These are phyloP conservation scores for Charanyca ferruginea DNA, from an alignment of 2,888 invertebrate species.

Conservation along the genomic window DNA sequence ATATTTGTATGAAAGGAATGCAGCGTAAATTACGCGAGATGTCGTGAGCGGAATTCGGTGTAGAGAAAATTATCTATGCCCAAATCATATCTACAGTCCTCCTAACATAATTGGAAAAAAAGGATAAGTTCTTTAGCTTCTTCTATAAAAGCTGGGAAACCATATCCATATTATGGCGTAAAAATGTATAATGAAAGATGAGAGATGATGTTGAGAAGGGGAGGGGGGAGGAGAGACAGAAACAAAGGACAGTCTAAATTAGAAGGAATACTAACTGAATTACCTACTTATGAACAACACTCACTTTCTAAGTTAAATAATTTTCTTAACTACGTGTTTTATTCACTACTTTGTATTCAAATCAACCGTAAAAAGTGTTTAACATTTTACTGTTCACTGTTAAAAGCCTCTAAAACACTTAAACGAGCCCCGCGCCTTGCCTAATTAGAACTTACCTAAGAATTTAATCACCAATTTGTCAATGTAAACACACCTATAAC, in stretches of 20 bases:
- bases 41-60: no score
- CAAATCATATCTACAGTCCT: no score
- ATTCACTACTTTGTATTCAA: conserved; percentile 44
- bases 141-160: no score
- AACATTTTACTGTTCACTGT: conserved; percentile 50
- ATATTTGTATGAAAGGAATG: no score
- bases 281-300: not conserved
- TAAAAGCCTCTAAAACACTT: conserved; percentile 40
- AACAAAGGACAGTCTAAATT: conserved; percentile 19
- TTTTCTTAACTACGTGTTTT: conserved; percentile 12
- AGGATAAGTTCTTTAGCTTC: no score
- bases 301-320: conserved; percentile 17
- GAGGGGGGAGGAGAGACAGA: not conserved
- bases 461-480: conserved; percentile 34
- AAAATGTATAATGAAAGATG: no score
- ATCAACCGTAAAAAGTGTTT: conserved; percentile 53
- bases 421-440: conserved; percentile 24
- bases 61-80: no score
- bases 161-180: no score
- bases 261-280: conserved; percentile 19
- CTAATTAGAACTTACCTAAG: conserved; percentile 55
- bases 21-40: no score
- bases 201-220: not conserved
- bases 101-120: no score
- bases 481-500: conserved; percentile 33